Base-by-base conservation (phyloP, 2,888 invertebrate species). In the Leucoma salicis region DNA sequence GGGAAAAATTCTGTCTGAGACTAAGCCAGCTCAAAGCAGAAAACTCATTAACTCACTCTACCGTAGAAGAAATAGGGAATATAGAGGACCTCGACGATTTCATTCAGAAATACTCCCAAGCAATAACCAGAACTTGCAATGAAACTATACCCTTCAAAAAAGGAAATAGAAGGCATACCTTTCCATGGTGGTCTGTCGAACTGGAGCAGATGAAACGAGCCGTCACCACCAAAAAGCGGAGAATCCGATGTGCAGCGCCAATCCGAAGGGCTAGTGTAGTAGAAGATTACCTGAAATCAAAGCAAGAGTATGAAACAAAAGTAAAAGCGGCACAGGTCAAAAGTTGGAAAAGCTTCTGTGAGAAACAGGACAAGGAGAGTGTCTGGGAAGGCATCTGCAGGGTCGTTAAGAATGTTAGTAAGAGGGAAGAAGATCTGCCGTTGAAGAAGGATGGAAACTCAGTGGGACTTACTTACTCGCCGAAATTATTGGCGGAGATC, bases 291-390 rank as follows among this genome's bases (percentile, higher is more conserved):
- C 2, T 25, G 2, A 2, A 25, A 10, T 25, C n/a, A 2, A 25
- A 6, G 11, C 4, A 25, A 10, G 11, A 25, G 11, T 10, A 10
- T 25, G 4, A 10, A 3, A 2, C 25, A 11, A 10, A 25, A 10
- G 25, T 25, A 5, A 10, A 25, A 10, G 10, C 11, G 16, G 12
- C 14, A 13, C 3, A 27, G 8, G 7, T 10, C 12, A 33, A 16
- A 0, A 49, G 54, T 27, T 55, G 53, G 53, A 58, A 49, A 16
- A 28, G 25, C 1, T 56, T 49, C 16, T 59, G 56, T 13, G n/a
- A 12, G 2, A 45, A 33, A 16, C 57, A 57, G 33, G 51, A 53
- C 6, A 34, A 18, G 16, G 56, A 56, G 29, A 27, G 39, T 2
- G 2, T 49, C 7, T 36, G 36, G 36, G 38, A 38, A 2, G 38